Percentiles rank a stretch among this genome's conserved stretches.
Conservation (phyloP, 2,888 invertebrate species). For the Hydriomena furcata region DNA sequence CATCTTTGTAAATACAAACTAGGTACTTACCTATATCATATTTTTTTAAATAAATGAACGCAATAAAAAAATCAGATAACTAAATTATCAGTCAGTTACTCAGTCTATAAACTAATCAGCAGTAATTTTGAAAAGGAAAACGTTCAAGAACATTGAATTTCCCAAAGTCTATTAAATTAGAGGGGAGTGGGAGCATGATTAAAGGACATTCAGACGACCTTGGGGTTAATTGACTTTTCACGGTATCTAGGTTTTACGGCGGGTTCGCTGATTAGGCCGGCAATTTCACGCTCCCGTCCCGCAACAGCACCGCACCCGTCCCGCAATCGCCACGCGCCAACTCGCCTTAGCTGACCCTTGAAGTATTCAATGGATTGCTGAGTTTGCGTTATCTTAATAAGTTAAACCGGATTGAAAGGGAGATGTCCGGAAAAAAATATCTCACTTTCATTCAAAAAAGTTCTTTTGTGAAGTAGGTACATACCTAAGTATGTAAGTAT, state of each 20-base stretch:
- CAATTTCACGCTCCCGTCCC: slow-evolving; percentile 38
- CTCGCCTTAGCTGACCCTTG: slow-evolving; percentile 1
- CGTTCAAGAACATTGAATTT: slow-evolving; percentile 5
- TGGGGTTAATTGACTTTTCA: slow-evolving; percentile 42
- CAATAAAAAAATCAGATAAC: too few species aligned
- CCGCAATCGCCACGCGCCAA: neutral
- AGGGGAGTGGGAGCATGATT: slow-evolving; percentile 21
- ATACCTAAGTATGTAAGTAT: too few species aligned
- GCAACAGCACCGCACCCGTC: slow-evolving; percentile 3
- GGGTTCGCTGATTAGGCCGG: slow-evolving; percentile 38
- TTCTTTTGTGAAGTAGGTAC: too few species aligned
- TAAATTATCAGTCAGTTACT: neutral
- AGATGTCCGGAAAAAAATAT: neutral
- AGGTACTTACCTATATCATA: too few species aligned
- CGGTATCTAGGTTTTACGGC: slow-evolving; percentile 42
- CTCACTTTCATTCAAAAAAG: neutral
- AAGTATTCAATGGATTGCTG: slow-evolving; percentile 11
- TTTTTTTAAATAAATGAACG: too few species aligned
- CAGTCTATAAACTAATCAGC: neutral
- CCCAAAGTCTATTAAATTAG: slow-evolving; percentile 19
- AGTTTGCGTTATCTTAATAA: slow-evolving; percentile 8
- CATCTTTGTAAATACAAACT: too few species aligned
- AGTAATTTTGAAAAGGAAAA: neutral
- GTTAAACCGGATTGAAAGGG: slow-evolving; percentile 2
- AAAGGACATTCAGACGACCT: slow-evolving; percentile 31